Evolutionary conservation across 2,113 vertebrate species (phyloP), one percentile per base, ranked within the genome.

Genomic region (Tonatia bakeri): DNA sequence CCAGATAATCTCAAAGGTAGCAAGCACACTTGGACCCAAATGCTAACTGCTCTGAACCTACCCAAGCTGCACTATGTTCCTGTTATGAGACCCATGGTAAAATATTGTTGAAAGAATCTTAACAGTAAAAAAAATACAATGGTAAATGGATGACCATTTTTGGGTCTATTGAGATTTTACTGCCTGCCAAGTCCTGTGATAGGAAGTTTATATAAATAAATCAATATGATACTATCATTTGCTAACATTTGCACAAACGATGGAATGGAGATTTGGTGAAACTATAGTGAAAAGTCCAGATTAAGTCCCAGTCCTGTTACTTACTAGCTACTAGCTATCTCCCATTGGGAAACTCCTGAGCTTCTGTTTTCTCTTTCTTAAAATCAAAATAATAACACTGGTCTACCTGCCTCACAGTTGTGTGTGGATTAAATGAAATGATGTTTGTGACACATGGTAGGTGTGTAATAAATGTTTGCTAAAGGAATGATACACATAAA

Each of bases 361-460:
- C 50, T 86, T 89, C 43, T 5, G 0, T 69, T 76, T 82, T 72
- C 65, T 87, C n/a, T 65, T n/a, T 89, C 47, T 65, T 13, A 40
- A 15, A 76, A 38, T 6, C 1, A 45, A 64, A 40, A 80, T 59
- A 77, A 19, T 13, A 81, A 50, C 10, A 54, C 4, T 38, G 61
- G 59, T 54, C 28, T 86, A 5, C 22, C 11, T 61, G 16, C 33
- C 13, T 56, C 24, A 79, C 54, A 59, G 38, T 13, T 65, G 20
- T 65, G n/a, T 76, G 20, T 82, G 12, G 10, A 45, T 40, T 54
- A 91, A 91, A 73, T 16, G n/a, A 92, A 82, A 87, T 87, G 13
- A 94, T 72, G 20, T 91, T 94, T 93, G 69, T 89, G 82, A 95
- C 73, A 93, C 73, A 24, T n/a, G 22, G 16, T 33, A 81, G 16